A percentile compares a stretch with the other conserved stretches of the same genome.
phyloP scores from a whole-genome alignment of 2,797 vertebrate genomes.

The Falco rusticolus region DNA sequence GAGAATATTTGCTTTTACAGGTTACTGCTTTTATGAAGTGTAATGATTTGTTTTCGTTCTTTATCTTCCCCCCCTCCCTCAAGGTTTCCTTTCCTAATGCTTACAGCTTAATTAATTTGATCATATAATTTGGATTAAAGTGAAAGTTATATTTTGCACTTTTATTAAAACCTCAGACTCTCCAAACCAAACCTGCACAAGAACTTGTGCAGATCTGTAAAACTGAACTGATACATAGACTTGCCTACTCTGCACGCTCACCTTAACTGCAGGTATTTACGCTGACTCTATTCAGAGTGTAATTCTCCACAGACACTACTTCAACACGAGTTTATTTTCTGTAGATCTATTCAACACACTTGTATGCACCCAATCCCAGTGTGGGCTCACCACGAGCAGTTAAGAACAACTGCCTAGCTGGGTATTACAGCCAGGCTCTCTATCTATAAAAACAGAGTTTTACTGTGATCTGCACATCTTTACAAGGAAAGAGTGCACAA shows the following conservation, averaged over 20 bases:
- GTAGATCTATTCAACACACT: not conserved
- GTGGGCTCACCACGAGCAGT: not conserved
- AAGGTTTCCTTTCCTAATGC: not conserved
- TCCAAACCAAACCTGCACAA: not conserved
- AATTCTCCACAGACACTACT: not conserved
- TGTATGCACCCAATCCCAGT: not conserved
- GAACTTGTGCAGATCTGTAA: not conserved
- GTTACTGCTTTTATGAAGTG: not conserved
- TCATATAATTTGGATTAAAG: not conserved
- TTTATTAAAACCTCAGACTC: not conserved
- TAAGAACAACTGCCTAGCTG: not conserved
- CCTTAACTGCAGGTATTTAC: not conserved
- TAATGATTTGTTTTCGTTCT: not conserved
- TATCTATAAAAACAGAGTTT: not conserved
- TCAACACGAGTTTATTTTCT: constrained; percentile 4
- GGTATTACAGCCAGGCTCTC: not conserved
- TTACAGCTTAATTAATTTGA: not conserved
- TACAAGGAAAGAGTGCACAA: not conserved
- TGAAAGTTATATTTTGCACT: not conserved
- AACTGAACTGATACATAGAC: not conserved
- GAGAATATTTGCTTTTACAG: not conserved
- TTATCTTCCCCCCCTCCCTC: not conserved
- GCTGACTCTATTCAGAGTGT: too few species aligned
- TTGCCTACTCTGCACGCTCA: not conserved
- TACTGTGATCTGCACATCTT: not conserved